A percentile compares a stretch with the other conserved stretches of the same genome.
These are phyloP conservation scores for Grantiella picta DNA, from an alignment of 2,113 vertebrate genomes.

Conservation along the genomic window DNA sequence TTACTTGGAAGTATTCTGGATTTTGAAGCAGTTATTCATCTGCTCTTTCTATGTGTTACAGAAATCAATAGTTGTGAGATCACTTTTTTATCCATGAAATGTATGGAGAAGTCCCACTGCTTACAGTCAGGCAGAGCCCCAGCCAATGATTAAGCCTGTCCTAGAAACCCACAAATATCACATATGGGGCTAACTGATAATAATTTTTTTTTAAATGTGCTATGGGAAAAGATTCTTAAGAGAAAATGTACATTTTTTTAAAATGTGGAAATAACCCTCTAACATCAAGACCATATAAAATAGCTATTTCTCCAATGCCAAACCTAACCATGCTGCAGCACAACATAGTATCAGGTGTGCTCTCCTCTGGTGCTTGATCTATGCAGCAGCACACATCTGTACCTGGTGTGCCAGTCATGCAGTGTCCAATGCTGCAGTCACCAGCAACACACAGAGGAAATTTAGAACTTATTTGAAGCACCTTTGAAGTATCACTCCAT, in stretches of 20 bases:
- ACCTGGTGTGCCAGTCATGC: neutral
- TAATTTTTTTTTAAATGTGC: neutral
- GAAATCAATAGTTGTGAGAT: neutral
- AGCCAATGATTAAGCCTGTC: neutral
- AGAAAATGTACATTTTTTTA: neutral
- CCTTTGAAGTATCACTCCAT: neutral
- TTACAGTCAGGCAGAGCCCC: neutral
- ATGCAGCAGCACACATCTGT: neutral
- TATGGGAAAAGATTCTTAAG: neutral
- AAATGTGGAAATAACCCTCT: neutral
- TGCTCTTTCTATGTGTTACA: neutral
- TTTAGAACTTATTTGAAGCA: neutral
- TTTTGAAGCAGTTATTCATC: neutral
- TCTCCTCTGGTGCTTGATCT: neutral
- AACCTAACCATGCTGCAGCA: neutral
- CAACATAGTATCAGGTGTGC: rapidly evolving
- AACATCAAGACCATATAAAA: neutral
- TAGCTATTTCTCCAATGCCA: neutral
- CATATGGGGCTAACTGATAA: neutral
- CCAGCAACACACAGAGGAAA: neutral
- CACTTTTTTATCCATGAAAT: neutral
- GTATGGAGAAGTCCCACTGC: neutral
- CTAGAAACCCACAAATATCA: neutral
- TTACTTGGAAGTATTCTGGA: neutral
- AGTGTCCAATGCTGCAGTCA: neutral